phyloP scores from a whole-genome alignment of 37 sponge, comb jelly and placozoan species.

The Aphrocallistes beatrix region DNA sequence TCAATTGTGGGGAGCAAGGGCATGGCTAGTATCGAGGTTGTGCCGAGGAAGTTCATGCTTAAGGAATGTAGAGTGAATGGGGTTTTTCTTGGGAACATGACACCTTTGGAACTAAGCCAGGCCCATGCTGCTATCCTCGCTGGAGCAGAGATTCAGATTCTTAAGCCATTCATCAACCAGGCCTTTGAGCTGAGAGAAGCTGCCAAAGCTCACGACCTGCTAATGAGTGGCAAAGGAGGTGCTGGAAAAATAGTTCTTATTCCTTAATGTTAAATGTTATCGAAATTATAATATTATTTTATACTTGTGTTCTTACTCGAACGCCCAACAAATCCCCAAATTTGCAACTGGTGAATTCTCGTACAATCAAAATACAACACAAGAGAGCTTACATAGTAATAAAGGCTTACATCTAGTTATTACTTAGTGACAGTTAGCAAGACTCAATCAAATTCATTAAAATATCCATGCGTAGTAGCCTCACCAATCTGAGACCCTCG shows the following conservation, averaged over 20 bases:
- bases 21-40: slow-evolving; percentile 30
- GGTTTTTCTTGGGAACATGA: slow-evolving; percentile 29
- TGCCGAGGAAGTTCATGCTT: slow-evolving; percentile 61
- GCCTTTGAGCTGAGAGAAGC: slow-evolving; percentile 54
- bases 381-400: too few species aligned
- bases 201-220: slow-evolving; percentile 47
- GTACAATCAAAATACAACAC: too few species aligned
- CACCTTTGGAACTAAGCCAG: slow-evolving; percentile 32
- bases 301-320: too few species aligned
- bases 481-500: too few species aligned
- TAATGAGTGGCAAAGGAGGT: slow-evolving; percentile 46
- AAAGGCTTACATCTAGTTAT: too few species aligned
- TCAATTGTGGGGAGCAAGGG: slow-evolving; percentile 64
- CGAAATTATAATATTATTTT: too few species aligned
- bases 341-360: too few species aligned
- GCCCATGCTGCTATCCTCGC: slow-evolving; percentile 50
- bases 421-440: too few species aligned
- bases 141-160: slow-evolving; percentile 52
- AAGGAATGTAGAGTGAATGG: slow-evolving; percentile 48
- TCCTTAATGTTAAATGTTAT: too few species aligned
- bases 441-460: too few species aligned
- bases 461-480: too few species aligned
- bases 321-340: too few species aligned
- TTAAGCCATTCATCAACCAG: slow-evolving; percentile 63
- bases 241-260: slow-evolving; percentile 55